These are phyloP conservation scores for Orycteropus afer DNA, from an alignment of 2,113 vertebrate species.

Conservation along the genomic window DNA sequence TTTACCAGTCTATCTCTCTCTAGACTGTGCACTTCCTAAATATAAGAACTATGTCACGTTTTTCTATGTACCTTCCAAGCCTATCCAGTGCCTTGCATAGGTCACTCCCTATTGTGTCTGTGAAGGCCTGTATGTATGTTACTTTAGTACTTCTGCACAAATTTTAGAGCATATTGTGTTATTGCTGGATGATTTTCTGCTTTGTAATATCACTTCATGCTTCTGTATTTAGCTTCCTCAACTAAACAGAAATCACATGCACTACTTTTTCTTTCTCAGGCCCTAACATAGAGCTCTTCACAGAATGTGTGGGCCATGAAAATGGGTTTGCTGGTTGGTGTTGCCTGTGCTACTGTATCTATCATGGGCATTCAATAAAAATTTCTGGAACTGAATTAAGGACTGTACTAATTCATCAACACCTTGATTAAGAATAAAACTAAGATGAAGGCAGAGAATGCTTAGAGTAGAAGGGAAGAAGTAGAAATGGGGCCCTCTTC, in stretches of 20 bases:
- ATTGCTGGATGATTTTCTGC: neutral
- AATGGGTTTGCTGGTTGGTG: neutral
- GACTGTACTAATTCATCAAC: neutral
- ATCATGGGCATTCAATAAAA: fast-evolving
- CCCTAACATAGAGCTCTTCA: neutral
- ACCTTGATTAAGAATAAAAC: neutral
- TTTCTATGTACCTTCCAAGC: too few species aligned
- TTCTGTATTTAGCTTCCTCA: neutral
- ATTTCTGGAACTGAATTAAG: neutral
- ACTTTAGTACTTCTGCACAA: too few species aligned
- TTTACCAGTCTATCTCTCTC: neutral
- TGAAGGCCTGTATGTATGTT: neutral
- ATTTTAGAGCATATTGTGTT: neutral
- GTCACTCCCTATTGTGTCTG: neutral
- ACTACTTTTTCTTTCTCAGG: too few species aligned
- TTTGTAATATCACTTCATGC: neutral
- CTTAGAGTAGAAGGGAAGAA: neutral
- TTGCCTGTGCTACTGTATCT: too few species aligned
- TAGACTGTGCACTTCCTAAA: neutral
- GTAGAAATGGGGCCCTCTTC: neutral
- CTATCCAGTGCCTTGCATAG: neutral
- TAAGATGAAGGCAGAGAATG: too few species aligned
- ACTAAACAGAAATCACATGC: neutral
- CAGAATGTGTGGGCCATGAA: too few species aligned
- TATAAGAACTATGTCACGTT: too few species aligned